A percentile compares a stretch with the other conserved stretches of the same genome.
phyloP scores from a whole-genome alignment of 2,888 invertebrate genomes.

The Blastobasis adustella region DNA sequence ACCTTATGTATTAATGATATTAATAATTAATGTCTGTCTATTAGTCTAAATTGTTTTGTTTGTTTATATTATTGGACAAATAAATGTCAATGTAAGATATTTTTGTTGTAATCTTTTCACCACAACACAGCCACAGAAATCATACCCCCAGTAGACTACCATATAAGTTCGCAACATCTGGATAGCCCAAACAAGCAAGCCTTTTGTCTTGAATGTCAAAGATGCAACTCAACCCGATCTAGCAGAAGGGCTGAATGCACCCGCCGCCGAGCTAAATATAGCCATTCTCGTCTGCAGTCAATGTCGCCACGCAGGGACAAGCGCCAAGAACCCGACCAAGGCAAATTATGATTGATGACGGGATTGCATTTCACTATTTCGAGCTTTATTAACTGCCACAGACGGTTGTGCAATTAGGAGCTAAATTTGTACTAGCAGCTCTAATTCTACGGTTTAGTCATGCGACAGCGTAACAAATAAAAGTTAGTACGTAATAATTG shows the following conservation, averaged over 20 bases:
- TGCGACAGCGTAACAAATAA: neutral
- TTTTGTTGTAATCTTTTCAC: too few species aligned
- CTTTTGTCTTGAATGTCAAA: too few species aligned
- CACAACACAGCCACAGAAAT: too few species aligned
- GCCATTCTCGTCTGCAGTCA: slow-evolving; percentile 32
- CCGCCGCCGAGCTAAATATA: slow-evolving; percentile 48
- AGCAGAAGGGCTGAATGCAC: slow-evolving; percentile 27
- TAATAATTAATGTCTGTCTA: too few species aligned
- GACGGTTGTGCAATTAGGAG: neutral
- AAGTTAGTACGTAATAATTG: neutral
- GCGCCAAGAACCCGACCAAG: slow-evolving; percentile 53
- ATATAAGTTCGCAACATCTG: too few species aligned
- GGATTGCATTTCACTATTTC: slow-evolving; percentile 40
- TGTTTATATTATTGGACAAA: too few species aligned
- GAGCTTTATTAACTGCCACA: slow-evolving; percentile 9
- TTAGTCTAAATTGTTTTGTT: too few species aligned
- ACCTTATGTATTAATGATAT: too few species aligned
- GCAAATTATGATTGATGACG: slow-evolving; percentile 65
- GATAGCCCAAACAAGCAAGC: too few species aligned
- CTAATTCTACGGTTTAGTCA: neutral
- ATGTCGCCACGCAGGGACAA: slow-evolving; percentile 47
- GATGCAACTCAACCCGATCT: slow-evolving; percentile 10
- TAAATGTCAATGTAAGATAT: too few species aligned
- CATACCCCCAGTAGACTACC: too few species aligned
- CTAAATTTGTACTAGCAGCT: neutral